A percentile compares a stretch with the other conserved stretches of the same genome.
Evolutionary conservation across 1,140 invertebrate species (phyloP).

Genomic region (Coboldia fuscipes): DNA sequence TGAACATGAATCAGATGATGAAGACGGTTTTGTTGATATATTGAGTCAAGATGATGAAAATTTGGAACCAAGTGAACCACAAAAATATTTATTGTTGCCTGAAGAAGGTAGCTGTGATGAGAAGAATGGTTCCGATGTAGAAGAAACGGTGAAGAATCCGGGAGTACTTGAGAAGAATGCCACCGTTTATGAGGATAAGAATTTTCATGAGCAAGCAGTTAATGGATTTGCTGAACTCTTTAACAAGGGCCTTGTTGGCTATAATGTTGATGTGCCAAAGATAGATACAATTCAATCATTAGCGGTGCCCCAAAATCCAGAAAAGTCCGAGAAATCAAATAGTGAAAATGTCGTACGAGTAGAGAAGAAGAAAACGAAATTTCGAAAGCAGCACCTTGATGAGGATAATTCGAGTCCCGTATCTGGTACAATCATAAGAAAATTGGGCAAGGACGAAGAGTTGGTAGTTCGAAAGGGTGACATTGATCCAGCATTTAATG

Average conservation of each 20-base stretch:
- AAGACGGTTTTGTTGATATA: slow-evolving; percentile 13
- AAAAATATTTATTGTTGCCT: slow-evolving; percentile 1
- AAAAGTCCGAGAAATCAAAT: slow-evolving; percentile 18
- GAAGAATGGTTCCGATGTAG: slow-evolving; percentile 1
- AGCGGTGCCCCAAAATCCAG: slow-evolving; percentile 12
- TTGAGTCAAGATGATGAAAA: slow-evolving; percentile 9
- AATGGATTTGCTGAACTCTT: slow-evolving; percentile 17
- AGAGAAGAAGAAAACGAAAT: slow-evolving; percentile 34
- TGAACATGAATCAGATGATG: slow-evolving; percentile 2
- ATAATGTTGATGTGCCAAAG: background rate
- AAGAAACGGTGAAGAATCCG: slow-evolving; percentile 4
- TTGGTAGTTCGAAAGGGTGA: slow-evolving; percentile 68
- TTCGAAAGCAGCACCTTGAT: slow-evolving; percentile 60
- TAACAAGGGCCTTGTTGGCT: slow-evolving; percentile 5
- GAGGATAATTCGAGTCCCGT: slow-evolving; percentile 95
- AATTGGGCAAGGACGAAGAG: slow-evolving; percentile 55
- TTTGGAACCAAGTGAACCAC: slow-evolving; percentile 1
- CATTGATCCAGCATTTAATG: slow-evolving; percentile 91
- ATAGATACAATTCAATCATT: slow-evolving; percentile 2
- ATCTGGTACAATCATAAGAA: slow-evolving; percentile 84
- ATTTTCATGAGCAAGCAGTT: slow-evolving; percentile 15
- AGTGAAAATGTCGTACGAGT: slow-evolving; percentile 26
- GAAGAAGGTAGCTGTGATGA: slow-evolving; percentile 5
- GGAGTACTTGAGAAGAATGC: slow-evolving; percentile 11
- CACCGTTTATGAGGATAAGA: slow-evolving; percentile 15